Percentiles rank a stretch among this genome's conserved stretches.
phyloP scores from a whole-genome alignment of 2,888 invertebrate species.

The Hololepta plana region DNA sequence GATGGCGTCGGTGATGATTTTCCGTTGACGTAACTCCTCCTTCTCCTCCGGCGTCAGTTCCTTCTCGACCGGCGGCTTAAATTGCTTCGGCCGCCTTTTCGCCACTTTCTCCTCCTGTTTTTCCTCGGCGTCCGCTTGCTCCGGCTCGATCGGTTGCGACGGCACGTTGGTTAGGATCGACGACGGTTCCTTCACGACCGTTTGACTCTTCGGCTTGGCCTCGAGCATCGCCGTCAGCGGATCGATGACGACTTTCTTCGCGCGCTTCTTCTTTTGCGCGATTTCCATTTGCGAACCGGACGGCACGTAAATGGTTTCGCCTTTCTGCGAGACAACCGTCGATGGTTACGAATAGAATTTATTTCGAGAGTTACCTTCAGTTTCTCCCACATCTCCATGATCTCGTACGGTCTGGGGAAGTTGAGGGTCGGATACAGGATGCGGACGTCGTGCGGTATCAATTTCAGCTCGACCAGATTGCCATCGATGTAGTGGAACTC shows the following conservation, averaged over 20 bases:
- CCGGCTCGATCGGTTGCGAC: slow-evolving; percentile 5
- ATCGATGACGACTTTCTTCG: slow-evolving; percentile 7
- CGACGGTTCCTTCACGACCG: slow-evolving; percentile 3
- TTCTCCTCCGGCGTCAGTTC: slow-evolving; percentile 14
- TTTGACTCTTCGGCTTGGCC: slow-evolving; percentile 9
- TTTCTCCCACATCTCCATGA: slow-evolving; percentile 20
- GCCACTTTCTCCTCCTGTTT: slow-evolving; percentile 8
- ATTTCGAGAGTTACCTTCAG: slow-evolving; percentile 10
- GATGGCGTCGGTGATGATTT: slow-evolving; percentile 16
- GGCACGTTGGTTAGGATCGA: too few relatives aligned
- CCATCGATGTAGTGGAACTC: slow-evolving; percentile 59
- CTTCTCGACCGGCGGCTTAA: slow-evolving; percentile 8
- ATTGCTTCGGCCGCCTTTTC: slow-evolving; percentile 8
- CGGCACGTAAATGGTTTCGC: slow-evolving; percentile 18
- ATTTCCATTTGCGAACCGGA: slow-evolving; percentile 7
- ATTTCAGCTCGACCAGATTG: slow-evolving; percentile 44
- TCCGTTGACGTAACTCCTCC: slow-evolving; percentile 13
- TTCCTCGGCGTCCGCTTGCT: slow-evolving; percentile 8
- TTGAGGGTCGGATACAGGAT: slow-evolving; percentile 42
- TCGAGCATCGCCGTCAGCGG: slow-evolving; percentile 11
- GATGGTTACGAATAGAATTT: slow-evolving; percentile 5
- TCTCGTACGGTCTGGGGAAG: slow-evolving; percentile 33
- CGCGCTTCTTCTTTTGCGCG: slow-evolving; percentile 8
- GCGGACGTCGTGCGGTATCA: slow-evolving; percentile 47
- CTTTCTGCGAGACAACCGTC: too few relatives aligned